Evolutionary conservation across 2,888 invertebrate species (phyloP).

Genomic region (Tigriopus californicus): DNA sequence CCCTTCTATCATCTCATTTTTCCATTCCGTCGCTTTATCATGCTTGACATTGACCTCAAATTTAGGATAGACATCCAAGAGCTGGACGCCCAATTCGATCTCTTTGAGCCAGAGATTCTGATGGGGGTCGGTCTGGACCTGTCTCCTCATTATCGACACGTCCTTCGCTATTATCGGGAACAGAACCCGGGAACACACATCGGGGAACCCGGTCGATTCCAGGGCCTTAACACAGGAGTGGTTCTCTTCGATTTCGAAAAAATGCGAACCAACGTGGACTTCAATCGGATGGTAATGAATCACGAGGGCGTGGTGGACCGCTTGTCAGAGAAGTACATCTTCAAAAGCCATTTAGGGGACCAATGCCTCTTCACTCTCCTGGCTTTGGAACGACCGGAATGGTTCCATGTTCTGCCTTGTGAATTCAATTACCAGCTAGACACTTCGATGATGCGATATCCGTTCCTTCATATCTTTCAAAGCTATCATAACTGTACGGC

Average conservation of each 20-base stretch:
- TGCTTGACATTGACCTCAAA: slow-evolving; percentile 58
- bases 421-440: slow-evolving; percentile 57
- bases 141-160: slow-evolving; percentile 57
- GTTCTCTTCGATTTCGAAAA: slow-evolving; percentile 46
- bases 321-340: slow-evolving; percentile 27
- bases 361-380: slow-evolving; percentile 60
- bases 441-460: neutral
- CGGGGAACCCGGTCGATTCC: slow-evolving; percentile 36
- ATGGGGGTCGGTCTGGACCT: slow-evolving; percentile 53
- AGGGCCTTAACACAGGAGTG: slow-evolving; percentile 65
- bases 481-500: slow-evolving; percentile 47
- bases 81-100: slow-evolving; percentile 45
- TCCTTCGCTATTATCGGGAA: slow-evolving; percentile 43
- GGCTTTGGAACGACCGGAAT: slow-evolving; percentile 45
- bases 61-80: slow-evolving; percentile 45
- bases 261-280: slow-evolving; percentile 38
- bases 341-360: slow-evolving; percentile 52
- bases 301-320: slow-evolving; percentile 21
- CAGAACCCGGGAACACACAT: slow-evolving; percentile 42
- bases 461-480: slow-evolving; percentile 40
- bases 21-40: slow-evolving; percentile 39
- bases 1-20: slow-evolving; percentile 49
- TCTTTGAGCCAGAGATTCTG: slow-evolving; percentile 41
- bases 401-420: slow-evolving; percentile 53
- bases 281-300: slow-evolving; percentile 7